Evolutionary conservation across 2,888 invertebrate species (phyloP).

Genomic region (Drosophila borborema): DNA sequence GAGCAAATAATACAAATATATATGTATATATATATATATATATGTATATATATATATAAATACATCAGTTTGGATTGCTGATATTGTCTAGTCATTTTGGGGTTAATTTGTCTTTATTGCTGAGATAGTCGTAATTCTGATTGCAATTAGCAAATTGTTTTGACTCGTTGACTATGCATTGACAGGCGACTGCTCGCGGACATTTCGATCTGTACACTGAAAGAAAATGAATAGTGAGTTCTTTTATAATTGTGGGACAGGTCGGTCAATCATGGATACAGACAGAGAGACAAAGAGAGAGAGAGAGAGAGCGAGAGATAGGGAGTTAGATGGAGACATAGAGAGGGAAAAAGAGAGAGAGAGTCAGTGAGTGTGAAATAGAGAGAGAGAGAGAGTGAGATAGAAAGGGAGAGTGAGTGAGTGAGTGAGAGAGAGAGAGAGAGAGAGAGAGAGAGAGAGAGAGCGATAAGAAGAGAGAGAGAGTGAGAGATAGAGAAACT

Average conservation of each 20-base stretch:
- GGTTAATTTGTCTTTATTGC: slow-evolving; percentile 28
- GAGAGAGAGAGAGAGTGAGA: no score
- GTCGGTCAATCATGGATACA: background rate
- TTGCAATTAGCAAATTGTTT: slow-evolving; percentile 45
- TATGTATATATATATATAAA: background rate
- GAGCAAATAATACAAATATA: background rate
- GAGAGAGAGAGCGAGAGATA: background rate
- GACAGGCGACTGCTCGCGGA: slow-evolving; percentile 19
- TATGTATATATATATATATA: background rate
- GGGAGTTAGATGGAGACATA: no score
- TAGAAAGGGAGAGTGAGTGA: no score
- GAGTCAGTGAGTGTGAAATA: no score
- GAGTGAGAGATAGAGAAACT: no score
- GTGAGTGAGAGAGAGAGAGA: no score
- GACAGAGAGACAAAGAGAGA: background rate
- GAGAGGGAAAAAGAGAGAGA: background rate
- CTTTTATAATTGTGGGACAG: no score
- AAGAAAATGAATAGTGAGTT: background rate
- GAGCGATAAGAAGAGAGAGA: no score
- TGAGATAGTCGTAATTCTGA: slow-evolving; percentile 23
- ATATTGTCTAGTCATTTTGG: slow-evolving; percentile 20
- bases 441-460: no score
- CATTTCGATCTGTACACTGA: slow-evolving; percentile 19
- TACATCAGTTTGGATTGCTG: background rate
- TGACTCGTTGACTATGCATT: slow-evolving; percentile 19